These are phyloP conservation scores for Drosophila fulvimacula DNA, from an alignment of 2,888 invertebrate species.

Conservation along the genomic window DNA sequence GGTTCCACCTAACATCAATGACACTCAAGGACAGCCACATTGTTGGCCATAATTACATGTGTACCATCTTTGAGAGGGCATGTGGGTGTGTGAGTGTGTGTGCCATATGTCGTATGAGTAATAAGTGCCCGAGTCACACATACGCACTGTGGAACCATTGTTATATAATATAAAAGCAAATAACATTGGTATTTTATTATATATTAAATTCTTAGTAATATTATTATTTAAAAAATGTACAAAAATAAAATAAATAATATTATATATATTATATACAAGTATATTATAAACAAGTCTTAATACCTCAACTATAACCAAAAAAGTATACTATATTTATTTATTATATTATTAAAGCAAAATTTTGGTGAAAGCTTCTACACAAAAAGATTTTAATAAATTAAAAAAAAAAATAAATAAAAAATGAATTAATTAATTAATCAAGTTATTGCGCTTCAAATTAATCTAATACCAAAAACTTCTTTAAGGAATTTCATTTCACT, in stretches of 20 bases:
- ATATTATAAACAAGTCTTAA: too few relatives aligned
- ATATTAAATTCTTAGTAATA: too few relatives aligned
- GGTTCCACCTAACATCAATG: slow-evolving; percentile 54
- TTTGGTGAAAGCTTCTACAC: too few relatives aligned
- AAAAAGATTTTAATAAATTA: too few relatives aligned
- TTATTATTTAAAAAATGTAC: too few relatives aligned
- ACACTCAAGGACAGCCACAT: slow-evolving; percentile 72
- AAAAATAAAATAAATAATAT: too few relatives aligned
- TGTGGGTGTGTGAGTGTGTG: slow-evolving; percentile 23
- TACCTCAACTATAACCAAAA: too few relatives aligned
- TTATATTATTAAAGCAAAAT: too few relatives aligned
- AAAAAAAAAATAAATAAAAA: too few relatives aligned
- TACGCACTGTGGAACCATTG: slow-evolving; percentile 37
- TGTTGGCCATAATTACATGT: slow-evolving; percentile 75
- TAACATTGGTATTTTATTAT: background rate
- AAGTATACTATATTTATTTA: too few relatives aligned
- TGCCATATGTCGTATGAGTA: slow-evolving; percentile 73
- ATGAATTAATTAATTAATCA: too few relatives aligned
- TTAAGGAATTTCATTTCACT: background rate
- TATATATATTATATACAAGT: too few relatives aligned
- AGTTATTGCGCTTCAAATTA: background rate
- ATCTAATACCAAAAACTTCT: background rate
- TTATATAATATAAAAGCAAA: background rate
- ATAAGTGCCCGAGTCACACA: slow-evolving; percentile 46
- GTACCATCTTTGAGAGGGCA: slow-evolving; percentile 50